A percentile compares a stretch with the other conserved stretches of the same genome.
These are phyloP conservation scores for Pavo muticus DNA, from an alignment of 2,113 vertebrate genomes.

Conservation along the genomic window DNA sequence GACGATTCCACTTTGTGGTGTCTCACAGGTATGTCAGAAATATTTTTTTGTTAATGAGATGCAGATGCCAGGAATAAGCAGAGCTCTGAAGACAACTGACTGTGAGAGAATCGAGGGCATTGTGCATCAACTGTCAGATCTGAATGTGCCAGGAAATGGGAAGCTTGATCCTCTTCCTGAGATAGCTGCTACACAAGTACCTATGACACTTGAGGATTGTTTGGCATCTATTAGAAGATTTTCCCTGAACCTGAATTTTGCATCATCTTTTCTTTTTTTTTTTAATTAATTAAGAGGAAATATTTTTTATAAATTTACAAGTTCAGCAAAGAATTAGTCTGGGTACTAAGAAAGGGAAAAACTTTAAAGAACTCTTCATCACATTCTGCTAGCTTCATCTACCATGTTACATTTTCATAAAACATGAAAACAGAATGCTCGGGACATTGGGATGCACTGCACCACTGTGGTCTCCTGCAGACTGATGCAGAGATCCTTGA, in stretches of 20 bases:
- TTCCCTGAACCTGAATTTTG: background rate
- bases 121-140: background rate
- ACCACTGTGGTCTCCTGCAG: too few relatives aligned
- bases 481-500: background rate
- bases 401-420: background rate
- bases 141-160: background rate
- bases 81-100: background rate
- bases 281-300: background rate
- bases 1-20: background rate
- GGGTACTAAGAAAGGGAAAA: background rate
- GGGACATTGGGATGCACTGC: background rate
- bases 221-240: background rate
- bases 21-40: background rate
- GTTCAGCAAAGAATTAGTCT: background rate
- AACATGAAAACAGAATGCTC: background rate
- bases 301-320: background rate
- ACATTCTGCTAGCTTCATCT: background rate
- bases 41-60: background rate
- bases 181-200: background rate
- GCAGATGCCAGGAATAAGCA: background rate
- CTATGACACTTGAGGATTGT: background rate
- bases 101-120: background rate
- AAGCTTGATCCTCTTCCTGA: too few relatives aligned
- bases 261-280: background rate
- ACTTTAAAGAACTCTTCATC: background rate